phyloP scores from a whole-genome alignment of 2,113 vertebrate species.

The Laticauda colubrina region DNA sequence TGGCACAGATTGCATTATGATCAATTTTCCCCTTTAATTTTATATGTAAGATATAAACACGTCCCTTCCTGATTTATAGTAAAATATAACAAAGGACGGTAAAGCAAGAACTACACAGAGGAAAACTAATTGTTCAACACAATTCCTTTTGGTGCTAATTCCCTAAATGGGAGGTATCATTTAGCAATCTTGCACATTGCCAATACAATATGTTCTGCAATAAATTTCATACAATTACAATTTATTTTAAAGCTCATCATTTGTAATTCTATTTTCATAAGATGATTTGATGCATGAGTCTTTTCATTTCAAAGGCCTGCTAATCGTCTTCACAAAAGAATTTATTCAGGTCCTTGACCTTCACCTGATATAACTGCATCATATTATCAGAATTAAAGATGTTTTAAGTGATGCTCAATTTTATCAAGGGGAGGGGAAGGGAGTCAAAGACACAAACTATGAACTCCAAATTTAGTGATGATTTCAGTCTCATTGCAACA shows the following conservation, averaged over 20 bases:
- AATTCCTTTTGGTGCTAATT: slow-evolving; percentile 42
- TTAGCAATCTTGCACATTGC: slow-evolving; percentile 57
- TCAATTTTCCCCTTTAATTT: slow-evolving; percentile 9
- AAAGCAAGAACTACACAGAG: slow-evolving; percentile 35
- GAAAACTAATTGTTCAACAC: slow-evolving; percentile 34
- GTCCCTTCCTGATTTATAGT: slow-evolving; percentile 5
- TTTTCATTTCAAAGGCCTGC: slow-evolving; percentile 62
- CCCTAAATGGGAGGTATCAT: slow-evolving; percentile 48
- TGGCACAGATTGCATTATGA: neutral
- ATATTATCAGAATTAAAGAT: slow-evolving; percentile 67
- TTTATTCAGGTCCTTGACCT: slow-evolving; percentile 65
- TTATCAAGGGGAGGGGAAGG: slow-evolving; percentile 6
- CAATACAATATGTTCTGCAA: slow-evolving; percentile 57
- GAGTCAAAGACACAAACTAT: slow-evolving; percentile 28
- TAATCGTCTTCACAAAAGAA: slow-evolving; percentile 53
- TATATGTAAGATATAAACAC: slow-evolving; percentile 27
- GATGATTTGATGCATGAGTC: slow-evolving; percentile 45
- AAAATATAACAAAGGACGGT: neutral
- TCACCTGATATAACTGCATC: slow-evolving; percentile 67
- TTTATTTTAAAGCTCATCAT: slow-evolving; percentile 64
- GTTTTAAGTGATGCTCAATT: slow-evolving; percentile 52
- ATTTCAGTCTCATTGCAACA: slow-evolving; percentile 20
- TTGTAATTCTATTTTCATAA: slow-evolving; percentile 62
- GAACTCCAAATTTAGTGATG: neutral
- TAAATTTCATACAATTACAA: slow-evolving; percentile 64